These are phyloP conservation scores for Syrista parreyssii DNA, from an alignment of 2,888 invertebrate genomes.

Conservation along the genomic window DNA sequence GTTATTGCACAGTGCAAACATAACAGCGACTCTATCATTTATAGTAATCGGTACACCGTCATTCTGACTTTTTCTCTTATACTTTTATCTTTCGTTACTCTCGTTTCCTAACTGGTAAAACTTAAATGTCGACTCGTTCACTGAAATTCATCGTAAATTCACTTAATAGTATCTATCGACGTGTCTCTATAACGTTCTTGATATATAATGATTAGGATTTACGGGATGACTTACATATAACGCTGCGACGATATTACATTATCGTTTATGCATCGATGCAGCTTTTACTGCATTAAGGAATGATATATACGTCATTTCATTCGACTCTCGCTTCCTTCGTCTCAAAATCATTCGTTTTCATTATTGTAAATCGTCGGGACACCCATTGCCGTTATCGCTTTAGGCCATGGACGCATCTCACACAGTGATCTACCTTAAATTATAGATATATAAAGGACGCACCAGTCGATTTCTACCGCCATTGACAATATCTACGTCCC, in stretches of 20 bases:
- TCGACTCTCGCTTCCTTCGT: not conserved
- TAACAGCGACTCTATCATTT: not conserved
- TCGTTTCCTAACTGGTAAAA: not conserved
- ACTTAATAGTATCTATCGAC: not conserved
- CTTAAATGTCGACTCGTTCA: not conserved
- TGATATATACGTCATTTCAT: not conserved
- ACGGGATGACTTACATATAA: not conserved
- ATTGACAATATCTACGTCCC: not conserved
- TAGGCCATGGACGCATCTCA: not conserved
- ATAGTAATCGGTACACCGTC: not conserved
- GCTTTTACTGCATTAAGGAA: not conserved
- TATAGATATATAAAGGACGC: not conserved
- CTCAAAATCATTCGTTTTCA: not conserved
- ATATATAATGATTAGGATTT: not conserved
- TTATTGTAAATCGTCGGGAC: not conserved
- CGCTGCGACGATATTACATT: not conserved
- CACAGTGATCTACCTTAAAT: not conserved
- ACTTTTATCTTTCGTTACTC: not conserved
- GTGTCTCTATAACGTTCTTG: not conserved
- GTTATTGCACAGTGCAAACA: not conserved
- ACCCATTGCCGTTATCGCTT: not conserved
- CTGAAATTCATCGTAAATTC: not conserved
- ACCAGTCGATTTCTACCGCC: not conserved
- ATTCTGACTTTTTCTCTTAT: not conserved
- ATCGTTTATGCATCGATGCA: not conserved